Evolutionary conservation across 2,113 vertebrate genomes (phyloP), one percentile per base, ranked within the genome.

Genomic region (Lagopus muta): DNA sequence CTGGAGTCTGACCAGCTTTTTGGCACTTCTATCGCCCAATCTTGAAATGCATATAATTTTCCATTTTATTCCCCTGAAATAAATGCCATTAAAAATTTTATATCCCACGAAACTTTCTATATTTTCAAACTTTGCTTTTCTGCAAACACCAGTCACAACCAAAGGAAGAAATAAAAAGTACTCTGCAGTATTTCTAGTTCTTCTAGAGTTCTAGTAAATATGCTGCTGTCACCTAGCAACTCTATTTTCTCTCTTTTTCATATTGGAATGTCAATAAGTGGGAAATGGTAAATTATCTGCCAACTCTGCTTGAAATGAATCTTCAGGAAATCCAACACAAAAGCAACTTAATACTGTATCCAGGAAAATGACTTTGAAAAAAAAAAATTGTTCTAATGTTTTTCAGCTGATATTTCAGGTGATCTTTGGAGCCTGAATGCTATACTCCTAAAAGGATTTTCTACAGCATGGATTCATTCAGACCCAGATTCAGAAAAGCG

Each of bases 181-280:
- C 77, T 81, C 10, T 93, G 6, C n/a, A 43, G 10, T 8, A 5
- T 58, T 86, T 10, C 36, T 11, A 22, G 20, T 17, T 88, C 88
- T 70, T 67, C 5, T 38, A 55, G 38, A 15, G 19, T 43, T 75
- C 47, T 38, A 77, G 25, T 40, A 91, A 94, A 61, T 65, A 69
- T 13, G 5, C 20, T 57, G 5, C 67, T 84, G 65, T 90, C 73
- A 95, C 76, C 32, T 48, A 64, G 32, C 42, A 86, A 75, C 64
- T 92, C 95, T 86, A 66, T 86, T 96, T 94, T 96, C 57, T 96
- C 57, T 52, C 52, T 27, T 78, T 86, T 94, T 43, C 14, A 2
- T 72, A 81, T 81, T 74, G 72, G 21, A 90, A 81, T 77, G 70
- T 75, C 88, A 81, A 47, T 75, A 93, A 18, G 12, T 43, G 57